These are phyloP conservation scores for Amblyraja radiata DNA, from an alignment of 2,797 vertebrate genomes.

Conservation along the genomic window DNA sequence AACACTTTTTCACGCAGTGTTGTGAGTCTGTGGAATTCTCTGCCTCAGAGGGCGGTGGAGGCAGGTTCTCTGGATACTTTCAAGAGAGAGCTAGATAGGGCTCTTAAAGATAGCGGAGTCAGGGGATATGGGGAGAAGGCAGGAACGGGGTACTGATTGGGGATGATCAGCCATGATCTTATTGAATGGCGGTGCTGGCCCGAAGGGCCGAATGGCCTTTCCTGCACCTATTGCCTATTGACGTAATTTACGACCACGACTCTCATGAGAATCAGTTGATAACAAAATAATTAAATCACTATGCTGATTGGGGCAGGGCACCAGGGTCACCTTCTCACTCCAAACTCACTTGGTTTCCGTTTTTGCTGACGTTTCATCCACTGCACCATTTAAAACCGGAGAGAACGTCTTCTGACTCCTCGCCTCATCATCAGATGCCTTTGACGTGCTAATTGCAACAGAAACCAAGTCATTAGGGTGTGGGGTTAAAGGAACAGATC, in stretches of 20 bases:
- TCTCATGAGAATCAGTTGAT: neutral
- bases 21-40: no score
- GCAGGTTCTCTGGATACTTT: no score
- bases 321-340: neutral
- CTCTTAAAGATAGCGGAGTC: no score
- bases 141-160: no score
- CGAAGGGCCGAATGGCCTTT: no score
- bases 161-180: no score
- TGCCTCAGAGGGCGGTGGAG: no score
- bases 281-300: neutral
- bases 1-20: no score
- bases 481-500: neutral
- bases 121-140: no score
- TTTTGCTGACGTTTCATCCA: neutral
- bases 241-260: neutral
- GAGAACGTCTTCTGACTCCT: neutral
- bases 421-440: neutral
- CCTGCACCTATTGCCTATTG: no score
- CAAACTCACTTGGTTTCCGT: constrained; percentile 12
- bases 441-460: neutral
- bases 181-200: no score
- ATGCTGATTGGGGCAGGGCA: neutral
- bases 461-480: neutral
- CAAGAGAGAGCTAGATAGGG: no score
- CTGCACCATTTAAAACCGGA: neutral